Evolutionary conservation across 2,797 vertebrate species (phyloP).

Genomic region (Orientallactaga sibirica): DNA sequence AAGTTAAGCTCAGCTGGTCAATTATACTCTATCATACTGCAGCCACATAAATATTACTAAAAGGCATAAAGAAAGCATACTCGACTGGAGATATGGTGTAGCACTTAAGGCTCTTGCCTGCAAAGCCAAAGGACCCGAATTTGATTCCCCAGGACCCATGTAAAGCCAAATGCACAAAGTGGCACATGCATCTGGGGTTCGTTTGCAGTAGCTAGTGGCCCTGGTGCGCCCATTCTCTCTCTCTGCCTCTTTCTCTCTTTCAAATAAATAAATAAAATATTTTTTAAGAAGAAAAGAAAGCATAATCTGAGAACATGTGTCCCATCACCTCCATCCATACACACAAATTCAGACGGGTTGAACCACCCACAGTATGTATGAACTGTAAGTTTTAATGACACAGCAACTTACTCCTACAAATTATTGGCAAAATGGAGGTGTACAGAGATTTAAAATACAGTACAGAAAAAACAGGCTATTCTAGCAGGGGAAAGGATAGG

Average conservation of each 20-base stretch:
- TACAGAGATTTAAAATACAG: conserved; percentile 71
- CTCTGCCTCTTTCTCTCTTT: too few relatives aligned
- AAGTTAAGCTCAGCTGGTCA: conserved; percentile 62
- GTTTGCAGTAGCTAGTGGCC: too few relatives aligned
- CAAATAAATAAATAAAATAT: too few relatives aligned
- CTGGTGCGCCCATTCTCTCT: too few relatives aligned
- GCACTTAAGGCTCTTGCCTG: too few relatives aligned
- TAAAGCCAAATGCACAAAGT: too few relatives aligned
- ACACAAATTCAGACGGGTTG: not conserved
- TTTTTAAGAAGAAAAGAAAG: conserved; percentile 14
- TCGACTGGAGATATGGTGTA: too few relatives aligned
- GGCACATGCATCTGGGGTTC: too few relatives aligned
- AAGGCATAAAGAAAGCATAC: not conserved
- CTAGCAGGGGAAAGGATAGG: conserved; percentile 67
- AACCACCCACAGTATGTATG: conserved; percentile 19
- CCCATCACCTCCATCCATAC: not conserved
- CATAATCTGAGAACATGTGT: not conserved
- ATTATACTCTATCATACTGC: conserved; percentile 16
- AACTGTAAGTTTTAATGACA: conserved; percentile 52
- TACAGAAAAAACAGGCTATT: conserved; percentile 80
- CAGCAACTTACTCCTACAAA: conserved; percentile 77
- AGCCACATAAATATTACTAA: conserved; percentile 67
- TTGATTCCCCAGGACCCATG: too few relatives aligned
- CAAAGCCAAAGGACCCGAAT: too few relatives aligned
- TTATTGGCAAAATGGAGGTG: conserved; percentile 70